A percentile compares a stretch with the other conserved stretches of the same genome.
Conservation (phyloP, 2,888 invertebrate species). For the Sepiola atlantica region DNA sequence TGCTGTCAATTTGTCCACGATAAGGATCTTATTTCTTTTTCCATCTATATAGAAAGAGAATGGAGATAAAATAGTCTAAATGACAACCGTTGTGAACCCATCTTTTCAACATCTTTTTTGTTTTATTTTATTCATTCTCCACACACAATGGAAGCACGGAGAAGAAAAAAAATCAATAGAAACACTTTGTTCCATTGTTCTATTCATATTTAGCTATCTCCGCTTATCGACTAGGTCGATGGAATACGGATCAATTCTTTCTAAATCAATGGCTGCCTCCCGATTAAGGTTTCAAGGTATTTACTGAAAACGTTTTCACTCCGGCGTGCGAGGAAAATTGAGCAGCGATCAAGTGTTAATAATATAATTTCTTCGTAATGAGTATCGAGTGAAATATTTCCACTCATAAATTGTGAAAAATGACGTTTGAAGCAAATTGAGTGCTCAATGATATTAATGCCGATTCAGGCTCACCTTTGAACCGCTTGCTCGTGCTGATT, state of each 20-base stretch:
- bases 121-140: not conserved
- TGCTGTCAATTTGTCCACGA: not conserved
- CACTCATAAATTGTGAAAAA: not conserved
- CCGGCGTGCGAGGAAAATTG: not conserved
- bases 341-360: not conserved
- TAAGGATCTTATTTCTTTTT: not conserved
- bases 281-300: slow-evolving; percentile 11
- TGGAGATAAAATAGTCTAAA: not conserved
- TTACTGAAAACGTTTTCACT: not conserved
- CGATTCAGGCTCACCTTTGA: not conserved
- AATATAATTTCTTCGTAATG: not conserved
- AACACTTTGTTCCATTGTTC: not conserved
- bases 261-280: not conserved
- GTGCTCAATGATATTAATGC: not conserved
- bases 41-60: not conserved
- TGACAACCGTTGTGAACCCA: not conserved
- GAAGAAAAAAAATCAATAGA: not conserved
- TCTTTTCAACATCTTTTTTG: not conserved
- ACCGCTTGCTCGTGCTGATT: not conserved
- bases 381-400: not conserved
- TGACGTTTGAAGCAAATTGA: not conserved
- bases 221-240: not conserved
- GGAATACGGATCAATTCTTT: not conserved
- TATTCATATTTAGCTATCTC: not conserved
- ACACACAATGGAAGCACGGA: not conserved